Conservation (phyloP, 2,113 vertebrate species). For the Crotalus tigris region DNA sequence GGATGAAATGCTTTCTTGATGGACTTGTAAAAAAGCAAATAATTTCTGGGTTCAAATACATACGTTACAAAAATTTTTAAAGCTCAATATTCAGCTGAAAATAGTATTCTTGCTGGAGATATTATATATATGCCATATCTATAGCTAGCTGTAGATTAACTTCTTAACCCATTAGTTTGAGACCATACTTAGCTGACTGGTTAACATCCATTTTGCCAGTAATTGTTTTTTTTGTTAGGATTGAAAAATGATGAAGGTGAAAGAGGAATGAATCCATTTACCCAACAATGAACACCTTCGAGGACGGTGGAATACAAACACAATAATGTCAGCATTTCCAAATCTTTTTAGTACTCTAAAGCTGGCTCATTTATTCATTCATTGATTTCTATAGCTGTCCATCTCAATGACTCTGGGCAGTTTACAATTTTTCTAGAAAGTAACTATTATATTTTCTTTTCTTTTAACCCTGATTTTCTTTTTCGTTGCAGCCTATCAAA, state of each 20-base stretch:
- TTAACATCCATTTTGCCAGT: neutral
- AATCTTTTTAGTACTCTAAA: neutral
- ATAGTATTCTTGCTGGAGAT: neutral
- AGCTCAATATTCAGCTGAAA: neutral
- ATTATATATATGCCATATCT: neutral
- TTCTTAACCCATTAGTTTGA: neutral
- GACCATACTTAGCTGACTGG: neutral
- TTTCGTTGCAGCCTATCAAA: conserved; percentile 55
- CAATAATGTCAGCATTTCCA: neutral
- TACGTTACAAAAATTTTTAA: neutral
- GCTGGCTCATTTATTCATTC: neutral
- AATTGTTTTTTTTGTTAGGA: neutral
- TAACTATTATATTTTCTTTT: neutral
- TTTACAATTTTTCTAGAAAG: neutral
- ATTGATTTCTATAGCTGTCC: neutral
- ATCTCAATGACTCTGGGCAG: neutral
- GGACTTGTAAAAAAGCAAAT: neutral
- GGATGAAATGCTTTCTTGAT: neutral
- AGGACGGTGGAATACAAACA: neutral
- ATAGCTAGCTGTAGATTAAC: neutral
- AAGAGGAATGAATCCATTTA: neutral
- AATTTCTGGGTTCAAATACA: neutral
- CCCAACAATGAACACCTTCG: neutral
- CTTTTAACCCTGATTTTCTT: conserved; percentile 34
- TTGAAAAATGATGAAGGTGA: neutral